Percentiles rank a stretch among this genome's conserved stretches.
phyloP scores from a whole-genome alignment of 2,888 invertebrate species.

The Brachyptera putata region DNA sequence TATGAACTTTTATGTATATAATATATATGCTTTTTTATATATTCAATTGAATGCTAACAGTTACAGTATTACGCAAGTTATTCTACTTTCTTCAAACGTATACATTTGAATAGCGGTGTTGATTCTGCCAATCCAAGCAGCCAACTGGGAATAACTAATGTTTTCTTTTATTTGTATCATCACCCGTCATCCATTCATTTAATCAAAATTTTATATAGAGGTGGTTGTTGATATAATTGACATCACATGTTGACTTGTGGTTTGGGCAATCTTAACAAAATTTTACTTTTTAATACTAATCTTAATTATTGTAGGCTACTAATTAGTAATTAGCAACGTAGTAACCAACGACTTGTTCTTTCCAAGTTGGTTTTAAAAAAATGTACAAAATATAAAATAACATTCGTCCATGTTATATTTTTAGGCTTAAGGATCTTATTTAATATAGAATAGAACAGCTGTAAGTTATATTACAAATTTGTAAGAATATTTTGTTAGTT shows the following conservation, averaged over 20 bases:
- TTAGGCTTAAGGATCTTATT: neutral
- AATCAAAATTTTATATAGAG: neutral
- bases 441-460: neutral
- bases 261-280: neutral
- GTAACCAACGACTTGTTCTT: too few relatives aligned
- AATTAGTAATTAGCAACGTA: too few relatives aligned
- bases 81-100: too few relatives aligned
- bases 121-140: too few relatives aligned
- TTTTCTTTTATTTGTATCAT: too few relatives aligned
- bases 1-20: neutral
- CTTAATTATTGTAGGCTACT: too few relatives aligned
- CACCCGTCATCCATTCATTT: too few relatives aligned
- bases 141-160: too few relatives aligned
- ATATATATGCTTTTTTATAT: neutral
- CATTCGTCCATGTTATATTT: neutral
- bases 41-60: neutral
- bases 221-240: neutral
- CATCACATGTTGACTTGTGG: slow-evolving; percentile 2
- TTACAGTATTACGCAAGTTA: slow-evolving; percentile 2
- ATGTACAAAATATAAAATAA: neutral
- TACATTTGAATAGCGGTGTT: too few relatives aligned
- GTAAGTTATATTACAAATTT: neutral
- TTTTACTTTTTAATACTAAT: too few relatives aligned
- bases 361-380: neutral
- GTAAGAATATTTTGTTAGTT: neutral